Percentiles rank a stretch among this genome's conserved stretches.
Evolutionary conservation across 2,113 vertebrate genomes (phyloP).

Genomic region (Siphamia tubifer): DNA sequence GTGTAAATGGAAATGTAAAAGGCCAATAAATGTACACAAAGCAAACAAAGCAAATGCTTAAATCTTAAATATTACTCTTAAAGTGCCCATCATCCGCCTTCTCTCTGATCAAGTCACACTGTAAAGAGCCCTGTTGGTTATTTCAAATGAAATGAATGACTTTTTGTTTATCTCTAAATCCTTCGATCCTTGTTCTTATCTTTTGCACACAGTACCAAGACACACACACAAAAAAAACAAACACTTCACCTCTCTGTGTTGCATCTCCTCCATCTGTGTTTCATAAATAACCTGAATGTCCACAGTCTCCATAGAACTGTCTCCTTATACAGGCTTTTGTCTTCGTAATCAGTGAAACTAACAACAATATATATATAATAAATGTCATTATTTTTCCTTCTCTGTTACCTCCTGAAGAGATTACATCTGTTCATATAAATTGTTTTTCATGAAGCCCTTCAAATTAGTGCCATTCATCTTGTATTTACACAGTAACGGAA

Average conservation of each 20-base stretch:
- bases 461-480: too few species aligned
- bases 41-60: not conserved
- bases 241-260: not conserved
- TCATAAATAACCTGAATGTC: not conserved
- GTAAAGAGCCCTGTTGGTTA: not conserved
- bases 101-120: not conserved
- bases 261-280: not conserved
- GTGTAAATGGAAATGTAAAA: not conserved
- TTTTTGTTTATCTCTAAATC: not conserved
- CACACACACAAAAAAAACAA: not conserved
- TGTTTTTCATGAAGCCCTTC: too few species aligned
- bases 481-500: too few species aligned
- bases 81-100: not conserved
- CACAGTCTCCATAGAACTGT: too few species aligned
- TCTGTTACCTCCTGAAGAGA: too few species aligned
- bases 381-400: not conserved
- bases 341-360: too few species aligned
- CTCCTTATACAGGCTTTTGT: too few species aligned
- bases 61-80: not conserved
- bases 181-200: not conserved
- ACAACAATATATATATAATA: too few species aligned
- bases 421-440: too few species aligned
- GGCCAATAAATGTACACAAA: not conserved
- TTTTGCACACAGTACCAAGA: too few species aligned
- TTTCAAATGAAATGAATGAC: not conserved